These are phyloP conservation scores for Parauchenoglanis punctatus DNA, from an alignment of 2,797 vertebrate species.

Conservation along the genomic window DNA sequence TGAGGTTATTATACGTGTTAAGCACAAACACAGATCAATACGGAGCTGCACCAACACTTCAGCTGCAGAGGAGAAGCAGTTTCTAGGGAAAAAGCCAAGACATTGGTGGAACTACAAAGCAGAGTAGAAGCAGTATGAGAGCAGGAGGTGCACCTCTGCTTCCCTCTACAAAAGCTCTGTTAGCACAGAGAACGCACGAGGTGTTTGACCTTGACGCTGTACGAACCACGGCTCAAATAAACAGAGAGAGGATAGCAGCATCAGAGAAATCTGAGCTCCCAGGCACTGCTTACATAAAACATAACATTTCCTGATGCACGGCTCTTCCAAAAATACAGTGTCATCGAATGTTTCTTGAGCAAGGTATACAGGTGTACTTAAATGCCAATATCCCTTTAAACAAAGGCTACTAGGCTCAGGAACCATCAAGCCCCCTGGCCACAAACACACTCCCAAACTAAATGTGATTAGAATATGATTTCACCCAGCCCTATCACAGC, in stretches of 20 bases:
- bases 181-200: neutral
- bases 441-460: neutral
- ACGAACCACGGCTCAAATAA: slow-evolving; percentile 27
- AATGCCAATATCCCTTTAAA: neutral
- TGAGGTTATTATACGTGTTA: slow-evolving; percentile 17
- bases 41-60: slow-evolving; percentile 26
- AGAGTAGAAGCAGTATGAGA: neutral
- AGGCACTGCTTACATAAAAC: neutral
- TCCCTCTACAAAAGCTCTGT: slow-evolving; percentile 23
- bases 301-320: neutral
- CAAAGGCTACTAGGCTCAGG: neutral
- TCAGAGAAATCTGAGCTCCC: neutral
- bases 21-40: slow-evolving; percentile 34
- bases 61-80: neutral
- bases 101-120: slow-evolving; percentile 8
- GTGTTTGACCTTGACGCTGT: slow-evolving; percentile 40
- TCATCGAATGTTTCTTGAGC: no score
- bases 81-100: slow-evolving; percentile 6
- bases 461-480: neutral
- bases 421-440: neutral
- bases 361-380: neutral
- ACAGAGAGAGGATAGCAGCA: slow-evolving; percentile 8
- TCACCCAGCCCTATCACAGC: neutral
- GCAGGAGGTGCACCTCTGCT: neutral
- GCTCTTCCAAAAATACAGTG: neutral